Conservation (phyloP, 1,140 invertebrate species). For the Ridgeia piscesae region DNA sequence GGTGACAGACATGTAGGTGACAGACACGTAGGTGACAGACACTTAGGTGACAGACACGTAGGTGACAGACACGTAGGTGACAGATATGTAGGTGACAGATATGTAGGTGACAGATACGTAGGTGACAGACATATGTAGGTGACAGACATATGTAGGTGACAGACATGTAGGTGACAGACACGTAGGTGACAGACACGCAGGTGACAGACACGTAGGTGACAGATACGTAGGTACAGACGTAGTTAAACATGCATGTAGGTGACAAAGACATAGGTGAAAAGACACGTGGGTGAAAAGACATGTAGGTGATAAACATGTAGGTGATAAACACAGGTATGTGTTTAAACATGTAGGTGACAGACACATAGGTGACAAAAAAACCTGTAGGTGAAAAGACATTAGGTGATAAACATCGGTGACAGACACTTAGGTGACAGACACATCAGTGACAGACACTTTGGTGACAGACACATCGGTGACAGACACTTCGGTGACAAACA, state of each 20-base stretch:
- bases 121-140: constrained; percentile 29
- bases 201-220: constrained; percentile 26
- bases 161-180: constrained; percentile 45
- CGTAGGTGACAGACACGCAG: constrained; percentile 45
- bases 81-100: too few relatives aligned
- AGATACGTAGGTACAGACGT: too few relatives aligned
- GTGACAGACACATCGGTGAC: too few relatives aligned
- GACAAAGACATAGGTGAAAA: not conserved
- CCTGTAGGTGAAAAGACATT: constrained; percentile 61
- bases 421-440: not conserved
- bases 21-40: constrained; percentile 46
- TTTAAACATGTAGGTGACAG: constrained; percentile 48
- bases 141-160: too few relatives aligned
- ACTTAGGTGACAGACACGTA: constrained; percentile 45
- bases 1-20: constrained; percentile 33
- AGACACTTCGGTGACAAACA: too few relatives aligned
- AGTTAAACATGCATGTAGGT: constrained; percentile 55
- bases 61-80: constrained; percentile 28
- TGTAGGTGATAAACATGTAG: constrained; percentile 45
- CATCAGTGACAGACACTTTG: too few relatives aligned
- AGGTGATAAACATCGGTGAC: constrained; percentile 53
- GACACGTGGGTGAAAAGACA: constrained; percentile 46
- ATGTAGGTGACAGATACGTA: constrained; percentile 53
- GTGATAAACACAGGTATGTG: constrained; percentile 27
- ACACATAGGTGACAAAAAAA: not conserved